Percentiles rank a stretch among this genome's conserved stretches.
Evolutionary conservation across 2,113 vertebrate genomes (phyloP).

Genomic region (Marmota monax): DNA sequence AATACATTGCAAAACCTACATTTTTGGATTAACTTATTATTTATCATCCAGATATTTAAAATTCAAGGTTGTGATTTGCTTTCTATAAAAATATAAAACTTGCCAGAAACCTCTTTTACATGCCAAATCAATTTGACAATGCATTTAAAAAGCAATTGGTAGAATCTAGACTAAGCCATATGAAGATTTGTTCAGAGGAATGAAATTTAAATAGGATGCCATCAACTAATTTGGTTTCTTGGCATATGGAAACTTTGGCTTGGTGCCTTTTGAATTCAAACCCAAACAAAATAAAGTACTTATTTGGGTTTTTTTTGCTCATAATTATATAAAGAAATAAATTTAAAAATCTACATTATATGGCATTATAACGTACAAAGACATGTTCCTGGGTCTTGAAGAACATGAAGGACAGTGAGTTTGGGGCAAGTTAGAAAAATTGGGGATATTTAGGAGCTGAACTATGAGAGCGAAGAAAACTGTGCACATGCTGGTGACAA

Average conservation of each 20-base stretch:
- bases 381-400: neutral
- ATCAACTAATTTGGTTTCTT: slow-evolving; percentile 55
- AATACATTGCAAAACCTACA: neutral
- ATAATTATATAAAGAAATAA: neutral
- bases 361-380: neutral
- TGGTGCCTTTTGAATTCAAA: slow-evolving; percentile 45
- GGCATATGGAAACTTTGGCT: slow-evolving; percentile 28
- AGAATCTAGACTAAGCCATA: slow-evolving; percentile 25
- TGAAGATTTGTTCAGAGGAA: slow-evolving; percentile 53
- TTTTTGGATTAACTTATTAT: slow-evolving; percentile 50
- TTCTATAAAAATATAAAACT: slow-evolving; percentile 54
- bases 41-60: slow-evolving; percentile 48
- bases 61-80: slow-evolving; percentile 52
- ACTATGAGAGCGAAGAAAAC: neutral
- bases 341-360: neutral
- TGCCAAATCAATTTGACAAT: slow-evolving; percentile 58
- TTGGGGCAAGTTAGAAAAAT: neutral
- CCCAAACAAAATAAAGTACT: slow-evolving; percentile 3
- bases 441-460: neutral
- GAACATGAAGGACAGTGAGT: neutral
- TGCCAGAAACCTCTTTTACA: slow-evolving; percentile 42
- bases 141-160: slow-evolving; percentile 39
- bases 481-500: neutral
- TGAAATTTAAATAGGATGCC: slow-evolving; percentile 42
- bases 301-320: neutral